Base-by-base conservation (phyloP, 2,113 vertebrate genomes). In the Anolis carolinensis region DNA sequence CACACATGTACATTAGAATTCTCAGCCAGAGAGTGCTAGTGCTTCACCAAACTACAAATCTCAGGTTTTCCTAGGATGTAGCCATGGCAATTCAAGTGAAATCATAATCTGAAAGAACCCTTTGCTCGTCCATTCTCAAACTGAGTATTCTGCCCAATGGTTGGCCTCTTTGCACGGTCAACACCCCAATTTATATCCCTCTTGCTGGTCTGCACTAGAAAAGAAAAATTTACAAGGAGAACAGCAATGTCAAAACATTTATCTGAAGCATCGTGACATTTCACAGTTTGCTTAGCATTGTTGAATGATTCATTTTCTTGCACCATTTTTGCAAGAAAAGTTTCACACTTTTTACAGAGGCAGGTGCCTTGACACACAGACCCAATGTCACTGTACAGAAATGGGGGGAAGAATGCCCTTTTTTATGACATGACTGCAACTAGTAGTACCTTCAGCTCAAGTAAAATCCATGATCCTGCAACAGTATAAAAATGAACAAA, bases 191-290 rank as follows among this genome's bases (percentile, higher is more conserved):
- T 0, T 0, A 21, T 18, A 72, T 65, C 87, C 86, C 80, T 91
- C 81, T 76, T 89, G 39, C 48, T 87, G 77, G 78, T 80, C 84
- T 78, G 36, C 23, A 87, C 82, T 1, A 0, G 78, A 65, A 86
- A 32, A 72, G 82, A 92, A 84, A 81, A 1, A 32, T 81, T 89
- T 83, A 11, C 36, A 67, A 89, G 85, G 79, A 82, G 88, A 89
- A 82, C 74, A 83, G 73, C 62, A 50, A 89, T 87, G 86, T 88
- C 91, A 91, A 94, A 94, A 92, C 90, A 92, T 89, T 94, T 89
- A 91, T 84, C 84, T 83, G 79, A 67, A 85, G 3, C 82, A 91
- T 92, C 90, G 80, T 86, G 85, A 79, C 83, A 68, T 48, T 0
- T 83, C 86, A 74, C 25, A 88, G 70, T 75, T 86, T 89, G 86